These are phyloP conservation scores for Crypturellus undulatus DNA, from an alignment of 2,113 vertebrate genomes.

Conservation along the genomic window DNA sequence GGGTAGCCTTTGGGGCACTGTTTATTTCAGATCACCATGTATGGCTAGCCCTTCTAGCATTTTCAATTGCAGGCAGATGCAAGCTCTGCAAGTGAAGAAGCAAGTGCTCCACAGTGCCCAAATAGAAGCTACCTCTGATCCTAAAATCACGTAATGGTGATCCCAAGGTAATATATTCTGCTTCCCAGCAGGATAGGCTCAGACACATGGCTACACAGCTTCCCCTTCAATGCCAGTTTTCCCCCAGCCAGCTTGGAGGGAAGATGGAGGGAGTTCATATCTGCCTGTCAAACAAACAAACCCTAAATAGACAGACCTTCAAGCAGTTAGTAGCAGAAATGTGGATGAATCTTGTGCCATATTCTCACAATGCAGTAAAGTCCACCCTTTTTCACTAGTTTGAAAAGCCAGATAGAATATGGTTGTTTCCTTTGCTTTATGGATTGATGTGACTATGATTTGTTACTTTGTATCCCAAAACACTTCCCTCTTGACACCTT, in stretches of 20 bases:
- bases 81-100: background rate
- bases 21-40: background rate
- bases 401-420: background rate
- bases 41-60: background rate
- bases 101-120: background rate
- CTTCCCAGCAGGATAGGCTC: conserved; percentile 35
- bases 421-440: background rate
- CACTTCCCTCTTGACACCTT: background rate
- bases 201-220: conserved; percentile 10
- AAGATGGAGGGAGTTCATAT: background rate
- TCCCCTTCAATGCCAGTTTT: conserved; percentile 19
- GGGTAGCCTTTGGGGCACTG: background rate
- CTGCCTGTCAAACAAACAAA: conserved; percentile 44
- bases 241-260: background rate
- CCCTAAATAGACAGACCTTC: conserved; percentile 45
- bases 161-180: background rate
- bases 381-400: background rate
- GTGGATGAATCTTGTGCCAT: conserved; percentile 3
- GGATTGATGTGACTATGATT: background rate
- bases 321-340: conserved; percentile 8
- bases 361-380: background rate
- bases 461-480: background rate
- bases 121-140: background rate
- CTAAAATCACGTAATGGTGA: background rate
- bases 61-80: background rate